Base-by-base conservation (phyloP, 2,888 invertebrate species). In the Calliopum simillimum region DNA sequence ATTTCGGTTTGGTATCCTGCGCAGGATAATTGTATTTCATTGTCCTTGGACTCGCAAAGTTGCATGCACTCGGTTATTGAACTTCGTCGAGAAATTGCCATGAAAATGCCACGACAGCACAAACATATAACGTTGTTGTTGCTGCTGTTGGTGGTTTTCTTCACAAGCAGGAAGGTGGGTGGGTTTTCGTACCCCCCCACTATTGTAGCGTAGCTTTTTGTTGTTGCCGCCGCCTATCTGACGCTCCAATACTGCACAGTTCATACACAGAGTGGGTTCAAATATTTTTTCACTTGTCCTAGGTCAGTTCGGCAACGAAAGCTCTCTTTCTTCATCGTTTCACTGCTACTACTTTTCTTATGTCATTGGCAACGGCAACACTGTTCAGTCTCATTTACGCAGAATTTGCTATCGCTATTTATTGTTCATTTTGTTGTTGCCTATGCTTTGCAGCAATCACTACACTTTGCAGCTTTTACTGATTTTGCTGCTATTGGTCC, bases 41-140 rank as follows among this genome's bases (percentile, higher is more conserved):
- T 77, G 79, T 79, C 80, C 80, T 80, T 80, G 79, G 76, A 78
- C 78, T 79, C 73, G 74, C 76, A 76, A 73, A 73, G 76, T 77
- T 78, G 72, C 77, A 77, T 76, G 75, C 75, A 78, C 71, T 73
- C 76, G 78, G 76, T 69, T 76, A 74, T 75, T 78, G 78, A 78
- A 78, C 78, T 77, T 78, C 75, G 73, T 66, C 73, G 71, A 71
- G 73, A 72, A 73, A 55, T 78, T 76, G 76, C 78, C 78, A 77
- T 78, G 78, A 76, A 72, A 74, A 74, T 46, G 43, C 58, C 41
- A 70, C 14, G 63, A 49, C 72, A 46, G 59, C 21, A 53, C 51
- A 51, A 51, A 21, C 19, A 51, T 3, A 23, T 23, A 53, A 19
- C 23, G 53, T 23, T 23, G 14, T 12, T 19, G 21, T 21, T n/a